Percentiles rank a stretch among this genome's conserved stretches.
These are phyloP conservation scores for Zoanthus gigantus DNA, from an alignment of 92 coral and sea anemone genomes.

Conservation along the genomic window DNA sequence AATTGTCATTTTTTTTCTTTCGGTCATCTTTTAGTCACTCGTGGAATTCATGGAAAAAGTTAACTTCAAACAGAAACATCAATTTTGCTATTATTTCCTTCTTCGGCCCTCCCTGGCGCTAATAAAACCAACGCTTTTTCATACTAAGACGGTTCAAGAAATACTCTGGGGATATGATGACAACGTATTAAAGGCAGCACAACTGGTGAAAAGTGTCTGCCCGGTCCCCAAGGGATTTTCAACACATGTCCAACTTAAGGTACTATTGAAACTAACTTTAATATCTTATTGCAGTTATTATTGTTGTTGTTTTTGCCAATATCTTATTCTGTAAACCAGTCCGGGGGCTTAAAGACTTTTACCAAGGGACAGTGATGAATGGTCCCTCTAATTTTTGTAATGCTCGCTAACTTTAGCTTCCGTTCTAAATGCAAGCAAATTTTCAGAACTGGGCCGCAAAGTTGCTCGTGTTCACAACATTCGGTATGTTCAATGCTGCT, in stretches of 20 bases:
- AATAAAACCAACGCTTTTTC: constrained; percentile 54
- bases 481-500: too few species aligned
- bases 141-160: constrained; percentile 74
- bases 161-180: constrained; percentile 92
- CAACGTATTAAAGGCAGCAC: constrained; percentile 34
- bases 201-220: constrained; percentile 39
- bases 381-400: too few species aligned
- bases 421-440: too few species aligned
- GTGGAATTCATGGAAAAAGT: constrained; percentile 35
- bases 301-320: too few species aligned
- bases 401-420: too few species aligned
- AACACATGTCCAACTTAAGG: constrained; percentile 78
- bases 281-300: too few species aligned
- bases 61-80: constrained; percentile 15
- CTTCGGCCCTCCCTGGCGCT: constrained; percentile 31
- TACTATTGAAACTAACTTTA: not conserved
- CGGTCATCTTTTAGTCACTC: not conserved
- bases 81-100: constrained; percentile 25
- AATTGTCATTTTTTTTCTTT: not conserved
- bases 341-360: too few species aligned
- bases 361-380: too few species aligned
- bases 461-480: too few species aligned
- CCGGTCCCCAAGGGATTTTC: constrained; percentile 70
- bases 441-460: too few species aligned
- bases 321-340: too few species aligned